These are phyloP conservation scores for Pycnonotus jocosus DNA, from an alignment of 2,113 vertebrate genomes.

Conservation along the genomic window DNA sequence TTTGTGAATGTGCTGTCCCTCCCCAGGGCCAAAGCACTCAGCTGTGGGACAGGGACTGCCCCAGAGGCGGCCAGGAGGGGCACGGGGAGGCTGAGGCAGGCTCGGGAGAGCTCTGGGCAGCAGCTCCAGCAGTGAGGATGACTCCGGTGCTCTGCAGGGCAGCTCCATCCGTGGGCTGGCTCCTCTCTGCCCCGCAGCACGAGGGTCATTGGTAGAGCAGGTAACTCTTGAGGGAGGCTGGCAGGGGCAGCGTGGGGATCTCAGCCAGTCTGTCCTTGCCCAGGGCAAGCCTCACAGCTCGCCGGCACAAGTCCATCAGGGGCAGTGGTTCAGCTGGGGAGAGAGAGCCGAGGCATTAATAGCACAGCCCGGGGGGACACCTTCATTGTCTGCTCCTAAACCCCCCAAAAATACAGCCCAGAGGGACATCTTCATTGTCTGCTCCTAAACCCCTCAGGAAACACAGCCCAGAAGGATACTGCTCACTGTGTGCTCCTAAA, in stretches of 20 bases:
- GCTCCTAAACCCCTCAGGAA: too few species aligned
- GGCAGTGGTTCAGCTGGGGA: slow-evolving; percentile 90
- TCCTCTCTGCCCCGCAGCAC: background rate
- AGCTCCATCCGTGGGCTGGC: background rate
- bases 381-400: background rate
- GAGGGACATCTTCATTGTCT: too few species aligned
- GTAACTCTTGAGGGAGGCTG: slow-evolving; percentile 95
- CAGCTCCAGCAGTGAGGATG: background rate
- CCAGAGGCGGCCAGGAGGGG: background rate
- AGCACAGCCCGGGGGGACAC: background rate
- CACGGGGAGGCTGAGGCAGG: background rate
- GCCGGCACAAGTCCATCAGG: slow-evolving; percentile 94
- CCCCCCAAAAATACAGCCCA: too few species aligned
- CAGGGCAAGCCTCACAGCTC: slow-evolving; percentile 89
- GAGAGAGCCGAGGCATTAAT: background rate
- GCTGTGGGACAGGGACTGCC: background rate
- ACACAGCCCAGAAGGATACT: too few species aligned
- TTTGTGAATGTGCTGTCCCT: background rate
- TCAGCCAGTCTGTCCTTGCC: slow-evolving; percentile 88
- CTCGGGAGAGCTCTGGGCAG: background rate
- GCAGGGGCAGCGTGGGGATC: slow-evolving; percentile 89
- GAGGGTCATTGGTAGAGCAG: slow-evolving; percentile 93
- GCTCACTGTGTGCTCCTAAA: too few species aligned
- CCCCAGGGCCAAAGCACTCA: background rate
- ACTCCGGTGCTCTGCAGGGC: background rate